These are phyloP conservation scores for Myiagra hebetior DNA, from an alignment of 2,113 vertebrate species.

Conservation along the genomic window DNA sequence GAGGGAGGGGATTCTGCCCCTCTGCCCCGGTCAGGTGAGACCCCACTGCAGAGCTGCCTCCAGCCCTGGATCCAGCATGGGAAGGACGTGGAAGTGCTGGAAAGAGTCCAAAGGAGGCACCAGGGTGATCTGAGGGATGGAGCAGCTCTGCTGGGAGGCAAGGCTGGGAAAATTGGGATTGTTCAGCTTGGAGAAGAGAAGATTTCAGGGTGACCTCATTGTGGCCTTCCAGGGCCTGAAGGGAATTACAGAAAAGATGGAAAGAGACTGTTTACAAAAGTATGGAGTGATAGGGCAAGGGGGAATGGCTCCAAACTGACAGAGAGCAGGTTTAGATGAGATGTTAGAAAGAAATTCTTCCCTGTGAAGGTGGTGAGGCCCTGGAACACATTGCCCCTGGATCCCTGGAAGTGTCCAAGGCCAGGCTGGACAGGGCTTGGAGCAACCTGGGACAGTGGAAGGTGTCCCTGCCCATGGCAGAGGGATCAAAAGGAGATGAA, in stretches of 20 bases:
- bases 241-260: background rate
- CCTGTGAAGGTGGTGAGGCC: background rate
- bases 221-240: background rate
- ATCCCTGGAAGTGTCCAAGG: background rate
- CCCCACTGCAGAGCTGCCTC: background rate
- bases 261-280: background rate
- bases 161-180: background rate
- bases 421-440: rapidly evolving
- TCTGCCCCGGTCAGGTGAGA: background rate
- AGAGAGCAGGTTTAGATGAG: background rate
- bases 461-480: background rate
- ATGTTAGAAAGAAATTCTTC: background rate
- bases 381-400: background rate
- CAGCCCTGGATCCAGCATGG: background rate
- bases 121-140: background rate
- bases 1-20: background rate
- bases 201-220: background rate
- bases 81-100: rapidly evolving
- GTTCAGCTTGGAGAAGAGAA: background rate
- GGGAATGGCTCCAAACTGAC: background rate
- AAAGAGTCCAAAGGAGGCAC: background rate
- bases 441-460: rapidly evolving
- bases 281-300: background rate
- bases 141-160: background rate
- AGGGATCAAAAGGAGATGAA: background rate